Evolutionary conservation across 2,797 vertebrate genomes (phyloP).

Genomic region (Leucoraja ocellata): DNA sequence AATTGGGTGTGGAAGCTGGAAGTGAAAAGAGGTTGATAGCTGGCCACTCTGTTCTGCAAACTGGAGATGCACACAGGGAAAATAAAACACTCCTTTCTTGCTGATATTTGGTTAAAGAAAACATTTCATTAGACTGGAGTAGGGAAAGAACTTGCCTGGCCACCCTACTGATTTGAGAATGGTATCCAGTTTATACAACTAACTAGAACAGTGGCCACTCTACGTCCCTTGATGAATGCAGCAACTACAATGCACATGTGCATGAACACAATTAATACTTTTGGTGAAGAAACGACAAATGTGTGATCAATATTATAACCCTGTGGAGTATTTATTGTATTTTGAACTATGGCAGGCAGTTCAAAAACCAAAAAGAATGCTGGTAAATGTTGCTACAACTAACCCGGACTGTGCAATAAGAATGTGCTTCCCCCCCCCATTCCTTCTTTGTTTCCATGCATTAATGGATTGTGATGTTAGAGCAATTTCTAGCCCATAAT

Average conservation of each 20-base stretch:
- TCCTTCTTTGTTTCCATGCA: background rate
- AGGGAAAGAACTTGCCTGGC: background rate
- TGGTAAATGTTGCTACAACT: background rate
- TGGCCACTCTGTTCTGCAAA: background rate
- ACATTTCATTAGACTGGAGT: background rate
- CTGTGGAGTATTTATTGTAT: background rate
- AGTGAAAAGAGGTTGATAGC: background rate
- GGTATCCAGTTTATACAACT: background rate
- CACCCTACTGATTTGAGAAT: background rate
- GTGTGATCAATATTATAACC: background rate
- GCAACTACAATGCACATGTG: background rate
- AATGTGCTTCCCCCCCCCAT: background rate
- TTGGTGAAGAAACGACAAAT: background rate
- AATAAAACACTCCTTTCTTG: background rate
- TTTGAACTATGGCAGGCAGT: background rate
- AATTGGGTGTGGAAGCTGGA: background rate
- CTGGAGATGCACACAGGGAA: background rate
- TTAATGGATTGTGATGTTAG: background rate
- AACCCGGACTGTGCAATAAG: background rate
- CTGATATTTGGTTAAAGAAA: background rate
- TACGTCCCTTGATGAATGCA: background rate
- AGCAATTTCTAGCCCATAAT: constrained; percentile 16
- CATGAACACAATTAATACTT: background rate
- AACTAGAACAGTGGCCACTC: background rate
- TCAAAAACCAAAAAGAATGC: background rate